Conservation (phyloP, 2,888 invertebrate genomes). For the Mimachlamys varia region DNA sequence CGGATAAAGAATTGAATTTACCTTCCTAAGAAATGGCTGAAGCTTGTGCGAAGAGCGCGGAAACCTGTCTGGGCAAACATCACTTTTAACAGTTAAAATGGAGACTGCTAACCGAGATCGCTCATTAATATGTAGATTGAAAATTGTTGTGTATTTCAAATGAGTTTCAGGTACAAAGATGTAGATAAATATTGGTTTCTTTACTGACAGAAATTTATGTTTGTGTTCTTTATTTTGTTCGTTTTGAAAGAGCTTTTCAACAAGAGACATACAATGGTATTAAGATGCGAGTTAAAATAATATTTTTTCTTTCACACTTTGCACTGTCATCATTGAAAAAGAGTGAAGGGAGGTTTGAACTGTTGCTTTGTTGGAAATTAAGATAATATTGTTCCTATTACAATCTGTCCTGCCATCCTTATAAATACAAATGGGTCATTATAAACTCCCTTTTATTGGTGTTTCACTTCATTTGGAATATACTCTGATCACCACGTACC, state of each 20-base stretch:
- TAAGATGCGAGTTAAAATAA: neutral
- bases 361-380: neutral
- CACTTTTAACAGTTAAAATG: slow-evolving; percentile 16
- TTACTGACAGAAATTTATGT: neutral
- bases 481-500: neutral
- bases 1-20: slow-evolving; percentile 16
- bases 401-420: neutral
- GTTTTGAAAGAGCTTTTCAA: neutral
- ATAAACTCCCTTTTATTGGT: neutral
- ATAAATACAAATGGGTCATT: neutral
- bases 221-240: neutral
- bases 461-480: neutral
- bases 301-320: neutral
- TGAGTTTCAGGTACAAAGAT: neutral
- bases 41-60: neutral
- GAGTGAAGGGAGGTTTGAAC: neutral
- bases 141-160: neutral
- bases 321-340: neutral
- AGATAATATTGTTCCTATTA: neutral
- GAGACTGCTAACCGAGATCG: neutral
- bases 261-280: neutral
- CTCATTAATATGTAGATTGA: slow-evolving; percentile 30
- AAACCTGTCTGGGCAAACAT: neutral
- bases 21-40: neutral
- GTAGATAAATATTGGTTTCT: slow-evolving; percentile 36